A percentile compares a stretch with the other conserved stretches of the same genome.
phyloP scores from a whole-genome alignment of 2,797 vertebrate species.

The Acomys russatus region DNA sequence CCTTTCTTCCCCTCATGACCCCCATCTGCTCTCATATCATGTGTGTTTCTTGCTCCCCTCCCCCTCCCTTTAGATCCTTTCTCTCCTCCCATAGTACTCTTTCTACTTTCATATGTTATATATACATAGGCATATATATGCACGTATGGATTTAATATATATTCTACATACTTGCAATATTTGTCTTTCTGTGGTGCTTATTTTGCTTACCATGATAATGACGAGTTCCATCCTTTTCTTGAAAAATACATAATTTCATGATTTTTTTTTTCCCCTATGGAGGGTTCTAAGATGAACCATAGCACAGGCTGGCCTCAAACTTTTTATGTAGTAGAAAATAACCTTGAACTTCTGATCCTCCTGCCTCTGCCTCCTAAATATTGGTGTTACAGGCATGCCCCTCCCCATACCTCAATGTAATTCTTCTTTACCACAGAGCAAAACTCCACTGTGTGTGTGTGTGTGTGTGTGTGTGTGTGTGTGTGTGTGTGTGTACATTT shows the following conservation, averaged over 20 bases:
- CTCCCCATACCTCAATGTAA: background rate
- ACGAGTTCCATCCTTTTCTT: background rate
- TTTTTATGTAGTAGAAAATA: background rate
- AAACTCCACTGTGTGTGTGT: background rate
- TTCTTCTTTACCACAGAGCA: background rate
- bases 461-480: background rate
- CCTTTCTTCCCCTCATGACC: background rate
- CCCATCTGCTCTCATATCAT: background rate
- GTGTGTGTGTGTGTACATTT: background rate
- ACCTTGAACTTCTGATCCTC: background rate
- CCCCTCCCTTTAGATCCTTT: background rate
- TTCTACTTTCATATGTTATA: background rate
- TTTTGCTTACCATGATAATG: background rate
- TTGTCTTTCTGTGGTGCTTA: background rate
- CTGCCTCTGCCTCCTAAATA: background rate
- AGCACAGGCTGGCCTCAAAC: background rate
- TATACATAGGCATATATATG: background rate
- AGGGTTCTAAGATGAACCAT: background rate
- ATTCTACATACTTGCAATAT: background rate
- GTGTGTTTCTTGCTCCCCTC: too few species aligned
- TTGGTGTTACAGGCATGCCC: too few species aligned
- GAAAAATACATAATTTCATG: background rate
- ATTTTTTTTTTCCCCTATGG: background rate
- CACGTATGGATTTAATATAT: background rate
- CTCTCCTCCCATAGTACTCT: background rate